These are phyloP conservation scores for Brachionus rotundiformis DNA, from an alignment of 1,140 invertebrate species.

Conservation along the genomic window DNA sequence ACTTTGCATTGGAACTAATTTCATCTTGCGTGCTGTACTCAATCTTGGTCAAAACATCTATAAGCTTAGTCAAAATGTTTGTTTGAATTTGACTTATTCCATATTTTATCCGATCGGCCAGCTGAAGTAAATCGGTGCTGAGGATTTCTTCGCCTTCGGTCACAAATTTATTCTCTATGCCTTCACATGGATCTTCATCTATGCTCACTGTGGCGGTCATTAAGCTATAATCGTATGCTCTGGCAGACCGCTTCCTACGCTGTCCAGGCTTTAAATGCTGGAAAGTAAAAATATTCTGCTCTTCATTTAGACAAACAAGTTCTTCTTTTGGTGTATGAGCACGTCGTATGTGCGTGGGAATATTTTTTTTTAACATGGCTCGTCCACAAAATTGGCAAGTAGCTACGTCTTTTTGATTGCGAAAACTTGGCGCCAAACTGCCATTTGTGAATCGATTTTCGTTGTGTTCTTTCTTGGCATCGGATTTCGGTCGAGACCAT, in stretches of 20 bases:
- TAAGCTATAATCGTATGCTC: constrained; percentile 48
- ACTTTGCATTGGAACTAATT: constrained; percentile 37
- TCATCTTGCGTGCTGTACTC: constrained; percentile 41
- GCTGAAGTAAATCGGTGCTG: constrained; percentile 39
- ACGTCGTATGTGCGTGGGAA: constrained; percentile 37
- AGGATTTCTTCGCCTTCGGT: constrained; percentile 52
- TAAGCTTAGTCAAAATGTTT: constrained; percentile 21
- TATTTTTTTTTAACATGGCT: constrained; percentile 51
- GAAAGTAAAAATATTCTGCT: constrained; percentile 50
- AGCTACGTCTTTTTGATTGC: constrained; percentile 28
- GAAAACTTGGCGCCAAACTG: not conserved
- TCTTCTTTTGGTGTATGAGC: constrained; percentile 51
- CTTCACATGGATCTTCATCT: constrained; percentile 48
- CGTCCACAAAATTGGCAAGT: constrained; percentile 49
- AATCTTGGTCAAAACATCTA: constrained; percentile 37
- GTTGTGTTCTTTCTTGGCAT: not conserved
- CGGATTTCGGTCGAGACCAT: not conserved
- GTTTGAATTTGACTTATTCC: constrained; percentile 46
- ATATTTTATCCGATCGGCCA: constrained; percentile 51
- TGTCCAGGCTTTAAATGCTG: constrained; percentile 43
- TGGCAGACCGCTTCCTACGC: constrained; percentile 38
- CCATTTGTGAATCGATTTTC: not conserved
- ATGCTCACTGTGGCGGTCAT: constrained; percentile 50
- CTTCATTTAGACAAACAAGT: constrained; percentile 48
- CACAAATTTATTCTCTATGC: constrained; percentile 49